Conservation (phyloP, 2,888 invertebrate species). For the Iselma pallidipennis region DNA sequence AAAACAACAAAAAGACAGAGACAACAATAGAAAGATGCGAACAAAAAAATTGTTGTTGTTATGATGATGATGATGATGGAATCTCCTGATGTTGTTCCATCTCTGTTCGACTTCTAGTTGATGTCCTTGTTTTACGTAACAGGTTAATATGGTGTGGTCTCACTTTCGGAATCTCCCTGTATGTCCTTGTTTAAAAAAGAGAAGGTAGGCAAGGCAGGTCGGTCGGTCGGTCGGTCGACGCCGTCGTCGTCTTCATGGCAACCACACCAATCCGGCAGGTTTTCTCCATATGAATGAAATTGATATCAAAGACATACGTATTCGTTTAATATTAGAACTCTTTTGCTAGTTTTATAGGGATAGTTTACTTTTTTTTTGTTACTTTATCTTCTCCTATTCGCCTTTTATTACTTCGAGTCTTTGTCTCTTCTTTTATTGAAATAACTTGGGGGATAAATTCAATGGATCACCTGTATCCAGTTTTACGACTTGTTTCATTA, state of each 20-base stretch:
- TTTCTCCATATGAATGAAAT: not conserved
- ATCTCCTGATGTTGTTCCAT: slow-evolving; percentile 33
- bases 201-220: not conserved
- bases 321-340: not conserved
- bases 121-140: slow-evolving; percentile 53
- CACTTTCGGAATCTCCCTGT: slow-evolving; percentile 52
- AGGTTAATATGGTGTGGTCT: slow-evolving; percentile 47
- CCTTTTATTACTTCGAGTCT: no score
- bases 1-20: not conserved
- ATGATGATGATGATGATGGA: slow-evolving; percentile 23
- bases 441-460: no score
- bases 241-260: not conserved
- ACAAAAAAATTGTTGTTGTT: not conserved
- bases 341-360: no score
- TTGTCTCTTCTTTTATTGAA: no score
- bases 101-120: slow-evolving; percentile 27
- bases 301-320: not conserved
- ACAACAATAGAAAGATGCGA: not conserved
- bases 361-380: no score
- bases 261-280: not conserved
- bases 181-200: slow-evolving; percentile 43
- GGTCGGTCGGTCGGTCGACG: not conserved
- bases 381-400: no score
- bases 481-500: no score
- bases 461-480: no score